Evolutionary conservation across 2,888 invertebrate species (phyloP), one percentile per base, ranked within the genome.

Genomic region (Anorthoa munda): DNA sequence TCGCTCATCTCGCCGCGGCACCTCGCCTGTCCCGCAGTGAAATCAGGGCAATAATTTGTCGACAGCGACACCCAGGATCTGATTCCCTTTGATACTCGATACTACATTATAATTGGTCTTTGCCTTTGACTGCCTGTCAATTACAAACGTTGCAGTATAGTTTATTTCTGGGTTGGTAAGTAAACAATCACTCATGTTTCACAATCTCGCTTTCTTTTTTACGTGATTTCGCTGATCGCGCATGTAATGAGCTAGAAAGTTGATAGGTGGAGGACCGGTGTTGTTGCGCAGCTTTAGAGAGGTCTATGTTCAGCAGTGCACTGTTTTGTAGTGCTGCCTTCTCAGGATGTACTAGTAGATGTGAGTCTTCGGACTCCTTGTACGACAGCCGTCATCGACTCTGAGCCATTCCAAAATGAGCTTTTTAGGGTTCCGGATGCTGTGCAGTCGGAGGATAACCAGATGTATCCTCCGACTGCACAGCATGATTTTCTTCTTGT

Each of bases 11-110:
- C 13, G 0, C 75, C 11, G 9, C 60, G 7, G 4, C 12, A 55
- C 76, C 59, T 56, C 17, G 71, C 56, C 46, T 39, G 13, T 45
- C 31, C 17, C 65, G 39, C 61, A 15, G 68, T 63, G 73, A 83
- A 85, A 85, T 82, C 80, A 70, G 82, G 77, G 73, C 75, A 85
- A 80, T 86, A 85, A 80, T 86, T 83, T 72, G 81, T 78, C 50
- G 18, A 17, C 76, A 81, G 78, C 58, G 60, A 75, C 74, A 67
- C 21, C 18, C 53, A 23, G 68, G 80, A 80, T 86, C 85, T 72
- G 60, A 80, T 83, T 75, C 66, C 80, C 75, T 85, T 86, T 86
- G 86, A 86, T 82, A 86, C 80, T 61, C 50, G 66, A 86, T 80
- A 82, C 80, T 66, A 50, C 64, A 59, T 79, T 80, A 77, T 86